A percentile compares a stretch with the other conserved stretches of the same genome.
Evolutionary conservation across 2,113 vertebrate genomes (phyloP).

Genomic region (Spea multiplicata): DNA sequence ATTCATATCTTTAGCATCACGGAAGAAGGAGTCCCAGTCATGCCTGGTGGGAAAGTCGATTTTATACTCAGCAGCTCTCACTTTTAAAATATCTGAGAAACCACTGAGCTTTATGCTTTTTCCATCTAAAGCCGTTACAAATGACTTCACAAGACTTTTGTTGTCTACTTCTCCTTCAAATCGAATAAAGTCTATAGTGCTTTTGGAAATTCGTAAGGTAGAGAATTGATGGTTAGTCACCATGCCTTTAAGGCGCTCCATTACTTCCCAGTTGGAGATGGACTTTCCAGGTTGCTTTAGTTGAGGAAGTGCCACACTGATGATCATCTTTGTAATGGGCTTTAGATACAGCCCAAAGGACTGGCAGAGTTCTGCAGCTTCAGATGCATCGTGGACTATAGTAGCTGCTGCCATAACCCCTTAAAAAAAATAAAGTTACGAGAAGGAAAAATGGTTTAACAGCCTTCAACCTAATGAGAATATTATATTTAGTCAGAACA

Average conservation of each 20-base stretch:
- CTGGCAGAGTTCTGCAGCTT: slow-evolving; percentile 85
- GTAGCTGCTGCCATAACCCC: slow-evolving; percentile 78
- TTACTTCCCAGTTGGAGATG: slow-evolving; percentile 98
- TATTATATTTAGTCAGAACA: no score
- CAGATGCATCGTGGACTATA: slow-evolving; percentile 90
- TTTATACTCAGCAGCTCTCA: slow-evolving; percentile 88
- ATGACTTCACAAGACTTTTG: slow-evolving; percentile 75
- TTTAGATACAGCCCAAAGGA: slow-evolving; percentile 85
- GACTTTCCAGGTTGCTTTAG: slow-evolving; percentile 90
- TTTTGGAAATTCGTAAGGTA: slow-evolving; percentile 89
- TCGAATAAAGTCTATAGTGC: slow-evolving; percentile 94
- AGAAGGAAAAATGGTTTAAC: no score
- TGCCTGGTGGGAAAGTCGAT: slow-evolving; percentile 89
- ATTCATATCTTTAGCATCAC: slow-evolving; percentile 94
- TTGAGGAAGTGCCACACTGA: slow-evolving; percentile 91
- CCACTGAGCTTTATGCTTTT: slow-evolving; percentile 93
- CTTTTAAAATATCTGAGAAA: slow-evolving; percentile 89
- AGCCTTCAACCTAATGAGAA: no score
- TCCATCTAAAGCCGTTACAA: slow-evolving; percentile 80
- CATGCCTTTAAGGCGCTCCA: slow-evolving; percentile 93
- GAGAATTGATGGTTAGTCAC: slow-evolving; percentile 86
- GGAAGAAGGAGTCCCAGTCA: slow-evolving; percentile 97
- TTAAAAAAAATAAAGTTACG: background rate
- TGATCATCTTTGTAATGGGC: slow-evolving; percentile 87
- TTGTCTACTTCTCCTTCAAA: slow-evolving; percentile 97